Evolutionary conservation across 2,888 invertebrate species (phyloP).

Genomic region (Drosophila quasianomalipes): DNA sequence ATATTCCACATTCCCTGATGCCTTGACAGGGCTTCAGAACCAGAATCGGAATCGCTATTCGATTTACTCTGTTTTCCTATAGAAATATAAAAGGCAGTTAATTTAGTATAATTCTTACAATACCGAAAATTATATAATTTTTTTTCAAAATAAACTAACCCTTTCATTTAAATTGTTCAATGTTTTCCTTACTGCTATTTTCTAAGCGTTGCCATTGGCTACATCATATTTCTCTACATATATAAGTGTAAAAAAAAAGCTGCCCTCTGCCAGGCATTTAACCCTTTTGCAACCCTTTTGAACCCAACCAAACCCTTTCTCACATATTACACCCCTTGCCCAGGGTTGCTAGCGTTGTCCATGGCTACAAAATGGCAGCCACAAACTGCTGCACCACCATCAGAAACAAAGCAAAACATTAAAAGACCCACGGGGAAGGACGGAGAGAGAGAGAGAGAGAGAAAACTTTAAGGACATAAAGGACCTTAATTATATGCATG

Average conservation of each 20-base stretch:
- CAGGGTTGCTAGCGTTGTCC: slow-evolving; percentile 50
- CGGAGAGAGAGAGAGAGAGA: not conserved
- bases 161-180: not conserved
- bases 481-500: slow-evolving; percentile 57
- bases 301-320: slow-evolving; percentile 50
- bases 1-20: too few species aligned
- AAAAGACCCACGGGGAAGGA: slow-evolving; percentile 3
- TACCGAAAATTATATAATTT: not conserved
- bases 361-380: slow-evolving; percentile 62
- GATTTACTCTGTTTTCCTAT: not conserved
- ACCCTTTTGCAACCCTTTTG: slow-evolving; percentile 50
- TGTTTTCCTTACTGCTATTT: not conserved
- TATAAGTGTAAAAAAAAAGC: slow-evolving; percentile 9
- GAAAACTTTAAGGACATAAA: slow-evolving; percentile 34
- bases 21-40: too few species aligned
- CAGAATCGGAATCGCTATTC: not conserved
- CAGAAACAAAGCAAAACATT: slow-evolving; percentile 1
- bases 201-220: slow-evolving; percentile 53
- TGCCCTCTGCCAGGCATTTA: slow-evolving; percentile 14
- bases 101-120: too few species aligned
- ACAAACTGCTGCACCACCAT: slow-evolving; percentile 8
- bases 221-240: not conserved
- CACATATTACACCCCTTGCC: not conserved
- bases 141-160: not conserved
- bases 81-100: not conserved